phyloP scores from a whole-genome alignment of 2,797 vertebrate species.

The Loriculus beryllinus region DNA sequence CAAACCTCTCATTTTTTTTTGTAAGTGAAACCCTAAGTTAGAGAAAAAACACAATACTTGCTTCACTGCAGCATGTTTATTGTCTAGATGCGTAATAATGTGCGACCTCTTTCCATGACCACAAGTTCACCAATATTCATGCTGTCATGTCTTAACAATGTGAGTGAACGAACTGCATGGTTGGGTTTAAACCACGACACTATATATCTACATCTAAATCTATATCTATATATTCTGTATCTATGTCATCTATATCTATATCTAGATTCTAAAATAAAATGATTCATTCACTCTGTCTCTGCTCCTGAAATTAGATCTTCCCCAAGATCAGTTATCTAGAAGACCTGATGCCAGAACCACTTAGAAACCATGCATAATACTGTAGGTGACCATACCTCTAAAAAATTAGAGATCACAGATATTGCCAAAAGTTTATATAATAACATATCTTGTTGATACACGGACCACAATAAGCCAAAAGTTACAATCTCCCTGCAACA shows the following conservation, averaged over 20 bases:
- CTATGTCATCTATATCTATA: background rate
- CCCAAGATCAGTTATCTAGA: background rate
- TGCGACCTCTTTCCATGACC: background rate
- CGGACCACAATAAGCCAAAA: background rate
- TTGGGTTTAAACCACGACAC: too few species aligned
- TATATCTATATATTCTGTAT: background rate
- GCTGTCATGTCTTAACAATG: background rate
- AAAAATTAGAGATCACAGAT: background rate
- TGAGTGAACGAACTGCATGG: too few species aligned
- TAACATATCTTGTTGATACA: accelerated
- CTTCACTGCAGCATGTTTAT: background rate
- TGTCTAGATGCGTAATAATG: background rate
- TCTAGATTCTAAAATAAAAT: background rate
- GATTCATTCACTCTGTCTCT: background rate
- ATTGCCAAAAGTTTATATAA: background rate
- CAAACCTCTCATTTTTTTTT: background rate
- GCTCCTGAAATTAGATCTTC: background rate
- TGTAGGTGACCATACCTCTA: accelerated
- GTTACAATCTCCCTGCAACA: background rate
- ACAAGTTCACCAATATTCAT: background rate
- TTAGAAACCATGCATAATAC: background rate
- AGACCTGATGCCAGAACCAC: background rate
- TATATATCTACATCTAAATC: background rate
- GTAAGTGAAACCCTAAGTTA: background rate
- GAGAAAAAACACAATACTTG: background rate